Base-by-base conservation (phyloP, 2,797 vertebrate genomes). In the Myoxocephalus aenaeus region DNA sequence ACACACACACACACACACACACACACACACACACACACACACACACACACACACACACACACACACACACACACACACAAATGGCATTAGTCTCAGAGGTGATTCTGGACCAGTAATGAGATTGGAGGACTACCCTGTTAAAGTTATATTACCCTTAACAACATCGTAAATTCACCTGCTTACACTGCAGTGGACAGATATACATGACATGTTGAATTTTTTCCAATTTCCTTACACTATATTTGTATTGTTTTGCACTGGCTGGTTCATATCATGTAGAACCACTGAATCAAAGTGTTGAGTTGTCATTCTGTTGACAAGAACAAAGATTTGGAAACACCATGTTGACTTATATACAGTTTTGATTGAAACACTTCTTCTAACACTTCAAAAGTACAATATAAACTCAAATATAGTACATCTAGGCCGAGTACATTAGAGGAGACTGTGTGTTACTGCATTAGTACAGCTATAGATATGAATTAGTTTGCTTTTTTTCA, bases 21-120 rank as follows among this genome's bases (percentile, higher is more conserved):
- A 17, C 56, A 15, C 71, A 27, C 62, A 38, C 71, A 25, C 66
- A 64, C 80, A 75, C 63, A 69, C 59, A 34, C 53, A 63, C 64
- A 56, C 59, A 48, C 67, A 61, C 42, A 66, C 71, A 73, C n/a
- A 51, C 71, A 27, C 62, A 38, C 71, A 25, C 66, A 64, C 80
- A 75, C 63, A 69, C 59, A 34, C 53, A 63, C 64, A 56, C 59
- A 48, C 67, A 61, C 42, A 66, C 71, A 73, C n/a, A 51, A 81
- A 91, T 77, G 83, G 65, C 86, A 89, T 91, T 90, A 87, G 81
- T 91, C 86, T 82, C 77, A 77, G 83, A 68, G 76, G 85, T 90
- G 88, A 87, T 89, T 84, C 77, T 76, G 54, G 73, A 81, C 61
- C 79, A 79, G 90, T 92, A 92, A 94, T 91, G 90, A 92, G 89